Base-by-base conservation (phyloP, 1,140 invertebrate species). In the Dinoponera quadriceps region DNA sequence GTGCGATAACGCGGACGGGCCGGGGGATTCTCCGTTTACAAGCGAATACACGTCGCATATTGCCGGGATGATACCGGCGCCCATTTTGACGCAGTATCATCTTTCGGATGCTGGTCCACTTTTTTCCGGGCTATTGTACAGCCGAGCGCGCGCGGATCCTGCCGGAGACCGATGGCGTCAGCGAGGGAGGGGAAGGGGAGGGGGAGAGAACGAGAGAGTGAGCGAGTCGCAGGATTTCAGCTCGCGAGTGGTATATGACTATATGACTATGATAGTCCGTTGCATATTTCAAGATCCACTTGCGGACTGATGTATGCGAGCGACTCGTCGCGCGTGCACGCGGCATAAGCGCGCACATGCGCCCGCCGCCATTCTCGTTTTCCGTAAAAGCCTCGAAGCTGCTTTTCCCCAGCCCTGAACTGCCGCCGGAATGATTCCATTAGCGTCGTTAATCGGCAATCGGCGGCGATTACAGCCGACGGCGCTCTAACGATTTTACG, bases 261-360 rank as follows among this genome's bases (percentile, higher is more conserved):
- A 82, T 80, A 88, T 66, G 84, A 88, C 80, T 83, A 87, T 90
- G 78, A 86, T 87, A 89, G 88, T 87, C 81, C 82, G 86, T 83
- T 88, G 86, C 82, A 89, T 90, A 90, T 90, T 91, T 90, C 85
- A 89, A 69, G 77, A 88, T 85, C 75, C 63, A 77, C 85, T 83
- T 83, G 83, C 27, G 48, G 74, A 68, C 75, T 62, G 80, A 72
- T 59, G 48, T 62, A 78, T 25, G 82, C 16, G 77, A 87, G 59
- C 25, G 54, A 14, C 78, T 22, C 18, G 65, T 68, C 54, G 44
- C n/a, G 9, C 14, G 25, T 51, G 18, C 54, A 48, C 48, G 74
- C 60, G 11, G 18, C 27, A 33, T 62, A 63, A 59, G 55, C 20
- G 51, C 63, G 4, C 51, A 60, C 51, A 25, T 54, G 18, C 38